A percentile compares a stretch with the other conserved stretches of the same genome.
Conservation (phyloP, 2,888 invertebrate species). For the Limnephilus marmoratus region DNA sequence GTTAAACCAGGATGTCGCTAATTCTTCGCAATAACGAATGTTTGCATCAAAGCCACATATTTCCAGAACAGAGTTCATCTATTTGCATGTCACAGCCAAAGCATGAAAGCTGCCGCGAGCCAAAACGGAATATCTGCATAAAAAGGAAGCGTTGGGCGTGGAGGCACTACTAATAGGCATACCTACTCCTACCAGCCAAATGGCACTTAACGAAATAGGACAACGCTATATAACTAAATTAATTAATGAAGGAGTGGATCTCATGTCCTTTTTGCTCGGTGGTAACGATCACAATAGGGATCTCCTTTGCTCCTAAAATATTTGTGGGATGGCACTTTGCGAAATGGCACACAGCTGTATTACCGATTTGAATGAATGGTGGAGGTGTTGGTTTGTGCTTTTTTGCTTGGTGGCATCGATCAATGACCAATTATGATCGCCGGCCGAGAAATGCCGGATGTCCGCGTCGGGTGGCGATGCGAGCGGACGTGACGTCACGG, state of each 20-base stretch:
- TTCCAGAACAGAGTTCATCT: neutral
- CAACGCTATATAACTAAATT: too few species aligned
- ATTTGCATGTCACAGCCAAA: slow-evolving; percentile 14
- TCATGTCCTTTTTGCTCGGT: too few species aligned
- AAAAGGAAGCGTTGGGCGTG: neutral
- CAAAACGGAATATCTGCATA: slow-evolving; percentile 26
- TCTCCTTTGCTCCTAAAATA: neutral
- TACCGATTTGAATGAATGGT: neutral
- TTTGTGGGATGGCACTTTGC: neutral
- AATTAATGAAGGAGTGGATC: too few species aligned
- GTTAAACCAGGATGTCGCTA: neutral
- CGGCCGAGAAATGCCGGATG: slow-evolving; percentile 35
- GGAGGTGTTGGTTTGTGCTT: neutral
- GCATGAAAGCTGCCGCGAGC: neutral
- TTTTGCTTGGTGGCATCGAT: slow-evolving; percentile 17
- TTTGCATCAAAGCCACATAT: neutral
- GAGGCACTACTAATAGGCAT: neutral
- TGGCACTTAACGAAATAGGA: too few species aligned
- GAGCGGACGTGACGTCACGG: slow-evolving; percentile 41
- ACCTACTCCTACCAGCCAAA: too few species aligned
- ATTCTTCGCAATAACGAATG: neutral
- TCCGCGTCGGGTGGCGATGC: slow-evolving; percentile 28
- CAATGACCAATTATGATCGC: slow-evolving; percentile 13
- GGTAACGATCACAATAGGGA: neutral
- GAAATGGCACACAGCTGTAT: neutral